Percentiles rank a stretch among this genome's conserved stretches.
These are phyloP conservation scores for Frankliniella intonsa DNA, from an alignment of 2,888 invertebrate species.

Conservation along the genomic window DNA sequence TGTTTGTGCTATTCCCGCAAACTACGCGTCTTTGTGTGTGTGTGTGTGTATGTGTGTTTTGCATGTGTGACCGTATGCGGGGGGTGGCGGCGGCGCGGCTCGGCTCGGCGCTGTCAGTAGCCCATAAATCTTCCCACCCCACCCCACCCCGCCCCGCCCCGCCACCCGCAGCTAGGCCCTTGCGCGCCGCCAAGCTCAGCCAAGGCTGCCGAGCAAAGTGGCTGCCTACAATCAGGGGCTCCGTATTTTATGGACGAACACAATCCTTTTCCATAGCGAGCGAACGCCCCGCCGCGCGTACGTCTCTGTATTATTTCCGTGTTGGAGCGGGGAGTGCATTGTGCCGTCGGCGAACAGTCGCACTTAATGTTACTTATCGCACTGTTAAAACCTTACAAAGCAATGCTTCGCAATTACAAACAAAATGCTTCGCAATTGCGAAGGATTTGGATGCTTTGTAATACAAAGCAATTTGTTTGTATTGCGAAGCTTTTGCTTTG, in stretches of 20 bases:
- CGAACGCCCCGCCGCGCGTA: background rate
- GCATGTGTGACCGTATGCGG: constrained; percentile 16
- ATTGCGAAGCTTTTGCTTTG: no score
- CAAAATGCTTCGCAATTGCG: no score
- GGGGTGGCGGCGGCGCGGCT: background rate
- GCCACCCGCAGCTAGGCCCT: background rate
- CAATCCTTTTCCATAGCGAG: constrained; percentile 2
- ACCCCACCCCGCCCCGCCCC: background rate
- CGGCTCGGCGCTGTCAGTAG: constrained; percentile 4
- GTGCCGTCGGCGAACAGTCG: no score
- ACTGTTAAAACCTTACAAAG: no score
- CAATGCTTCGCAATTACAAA: no score
- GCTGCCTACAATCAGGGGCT: constrained; percentile 19
- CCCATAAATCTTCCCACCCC: constrained; percentile 11
- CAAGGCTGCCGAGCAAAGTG: background rate
- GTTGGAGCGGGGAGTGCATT: background rate
- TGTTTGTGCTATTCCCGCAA: constrained; percentile 20
- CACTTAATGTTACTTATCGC: no score
- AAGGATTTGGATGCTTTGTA: no score
- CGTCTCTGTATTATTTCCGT: no score
- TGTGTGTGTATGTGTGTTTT: background rate
- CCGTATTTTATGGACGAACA: constrained; percentile 16
- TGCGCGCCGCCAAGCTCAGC: background rate
- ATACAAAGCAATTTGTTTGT: no score
- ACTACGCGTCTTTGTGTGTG: background rate